Conservation (phyloP, 2,888 invertebrate species). For the Syrphus vitripennis region DNA sequence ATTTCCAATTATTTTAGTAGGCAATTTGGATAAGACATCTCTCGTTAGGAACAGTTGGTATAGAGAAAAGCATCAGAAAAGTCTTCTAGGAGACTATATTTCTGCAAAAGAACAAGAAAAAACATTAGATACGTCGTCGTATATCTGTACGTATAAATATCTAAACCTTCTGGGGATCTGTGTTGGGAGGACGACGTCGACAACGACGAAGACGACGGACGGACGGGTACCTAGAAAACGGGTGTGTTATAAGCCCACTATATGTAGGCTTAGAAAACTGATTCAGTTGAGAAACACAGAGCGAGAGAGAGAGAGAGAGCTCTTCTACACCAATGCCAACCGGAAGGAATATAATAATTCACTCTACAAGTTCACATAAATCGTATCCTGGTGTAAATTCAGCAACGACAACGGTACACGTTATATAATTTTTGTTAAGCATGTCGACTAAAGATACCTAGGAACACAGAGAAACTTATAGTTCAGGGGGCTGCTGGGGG, state of each 20-base stretch:
- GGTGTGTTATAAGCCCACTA: slow-evolving; percentile 30
- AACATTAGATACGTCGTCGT: slow-evolving; percentile 6
- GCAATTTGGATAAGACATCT: slow-evolving; percentile 71
- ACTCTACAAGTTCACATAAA: slow-evolving; percentile 72
- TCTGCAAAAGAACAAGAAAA: slow-evolving; percentile 2
- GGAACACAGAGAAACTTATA: background rate
- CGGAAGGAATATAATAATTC: slow-evolving; percentile 72
- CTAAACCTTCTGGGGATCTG: background rate
- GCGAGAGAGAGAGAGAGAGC: slow-evolving; percentile 27
- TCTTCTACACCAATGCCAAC: slow-evolving; percentile 50
- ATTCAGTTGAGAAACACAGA: slow-evolving; percentile 36
- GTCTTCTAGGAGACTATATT: background rate
- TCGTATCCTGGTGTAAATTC: slow-evolving; percentile 71
- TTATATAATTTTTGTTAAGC: slow-evolving; percentile 69
- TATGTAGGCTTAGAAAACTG: slow-evolving; percentile 10
- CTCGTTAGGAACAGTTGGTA: background rate
- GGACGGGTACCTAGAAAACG: slow-evolving; percentile 2
- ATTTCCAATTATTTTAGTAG: slow-evolving; percentile 71
- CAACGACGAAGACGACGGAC: too few relatives aligned
- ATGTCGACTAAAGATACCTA: slow-evolving; percentile 36
- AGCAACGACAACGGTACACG: slow-evolving; percentile 71
- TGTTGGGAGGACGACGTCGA: background rate
- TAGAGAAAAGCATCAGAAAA: slow-evolving; percentile 3
- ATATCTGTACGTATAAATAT: background rate
- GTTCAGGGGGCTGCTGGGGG: background rate